phyloP scores from a whole-genome alignment of 2,797 vertebrate species.

The Gobionotothen gibberifrons region DNA sequence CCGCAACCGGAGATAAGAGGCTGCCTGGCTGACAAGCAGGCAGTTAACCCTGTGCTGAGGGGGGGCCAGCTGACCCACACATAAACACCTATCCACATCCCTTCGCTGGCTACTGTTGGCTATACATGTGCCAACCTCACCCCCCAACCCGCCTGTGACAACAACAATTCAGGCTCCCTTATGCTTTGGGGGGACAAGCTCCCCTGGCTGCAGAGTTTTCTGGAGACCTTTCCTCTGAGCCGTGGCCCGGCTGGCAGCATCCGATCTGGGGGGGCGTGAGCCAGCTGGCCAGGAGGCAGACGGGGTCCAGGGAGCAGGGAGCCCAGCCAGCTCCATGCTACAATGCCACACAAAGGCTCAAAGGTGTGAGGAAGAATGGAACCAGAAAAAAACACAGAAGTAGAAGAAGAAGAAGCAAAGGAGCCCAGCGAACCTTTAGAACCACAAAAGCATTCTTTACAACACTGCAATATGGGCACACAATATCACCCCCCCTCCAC shows the following conservation, averaged over 20 bases:
- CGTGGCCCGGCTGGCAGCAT: conserved; percentile 80
- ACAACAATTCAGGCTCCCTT: conserved; percentile 61
- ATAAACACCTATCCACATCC: conserved; percentile 38
- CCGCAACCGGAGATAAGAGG: conserved; percentile 60
- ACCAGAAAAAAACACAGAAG: conserved; percentile 34
- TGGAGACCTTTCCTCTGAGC: conserved; percentile 76
- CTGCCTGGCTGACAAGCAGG: conserved; percentile 41
- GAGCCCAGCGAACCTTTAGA: conserved; percentile 79
- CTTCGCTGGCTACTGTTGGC: conserved; percentile 52
- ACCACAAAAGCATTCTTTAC: conserved; percentile 82
- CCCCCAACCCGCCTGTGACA: conserved; percentile 46
- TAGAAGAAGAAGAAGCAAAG: conserved; percentile 67
- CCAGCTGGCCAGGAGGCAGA: conserved; percentile 86
- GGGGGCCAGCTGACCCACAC: conserved; percentile 36
- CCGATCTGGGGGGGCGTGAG: conserved; percentile 70
- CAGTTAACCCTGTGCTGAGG: conserved; percentile 46
- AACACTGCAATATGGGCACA: conserved; percentile 76
- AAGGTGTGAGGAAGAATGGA: conserved; percentile 85
- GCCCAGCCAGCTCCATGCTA: conserved; percentile 80
- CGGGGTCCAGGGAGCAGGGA: conserved; percentile 81
- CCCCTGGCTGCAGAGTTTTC: conserved; percentile 66
- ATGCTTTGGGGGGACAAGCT: conserved; percentile 54
- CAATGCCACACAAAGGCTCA: conserved; percentile 85
- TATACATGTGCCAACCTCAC: conserved; percentile 53
- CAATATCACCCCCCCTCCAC: conserved; percentile 21